Evolutionary conservation across 2,113 vertebrate genomes (phyloP), one percentile per base, ranked within the genome.

Genomic region (Podocnemis expansa): DNA sequence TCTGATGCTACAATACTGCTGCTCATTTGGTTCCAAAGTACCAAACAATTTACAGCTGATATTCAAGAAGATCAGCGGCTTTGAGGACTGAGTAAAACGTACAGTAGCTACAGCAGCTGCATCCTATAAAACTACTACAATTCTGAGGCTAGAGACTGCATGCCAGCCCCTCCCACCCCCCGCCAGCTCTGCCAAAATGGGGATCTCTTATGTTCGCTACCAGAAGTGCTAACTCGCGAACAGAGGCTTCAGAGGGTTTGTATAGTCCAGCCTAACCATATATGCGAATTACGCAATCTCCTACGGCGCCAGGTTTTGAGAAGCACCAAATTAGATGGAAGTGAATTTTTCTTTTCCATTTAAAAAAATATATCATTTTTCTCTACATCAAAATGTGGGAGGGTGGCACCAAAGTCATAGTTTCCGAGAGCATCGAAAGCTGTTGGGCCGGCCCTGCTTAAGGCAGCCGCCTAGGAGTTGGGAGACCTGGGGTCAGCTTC

Each of bases 201-300:
- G 38, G n/a, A 38, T 38, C 17, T 4, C 0, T 31, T 79, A 82
- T 11, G 6, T 82, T 34, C 34, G 7, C 31, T 56, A 29, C n/a
- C 52, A 80, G n/a, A 51, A 82, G 81, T 0, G 0, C 19, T 80
- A 31, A 80, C 3, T 89, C 67, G 17, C 0, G 1, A 91, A 0
- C 3, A 70, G 75, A 17, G 1, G 19, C 49, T 75, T 47, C 14
- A 1, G 8, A 8, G 10, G 9, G 47, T 34, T 78, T 27, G 14
- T 70, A 24, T 38, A 7, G n/a, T 8, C 34, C 27, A 8, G 2
- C 4, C n/a, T n/a, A n/a, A n/a, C n/a, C n/a, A n/a, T n/a, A n/a
- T n/a, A n/a, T n/a, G n/a, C n/a, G n/a, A n/a, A n/a, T n/a, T n/a
- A n/a, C n/a, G n/a, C n/a, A n/a, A n/a, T n/a, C n/a, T n/a, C n/a